phyloP scores from a whole-genome alignment of 2,113 vertebrate species.

The Microcebus lehilahytsara region DNA sequence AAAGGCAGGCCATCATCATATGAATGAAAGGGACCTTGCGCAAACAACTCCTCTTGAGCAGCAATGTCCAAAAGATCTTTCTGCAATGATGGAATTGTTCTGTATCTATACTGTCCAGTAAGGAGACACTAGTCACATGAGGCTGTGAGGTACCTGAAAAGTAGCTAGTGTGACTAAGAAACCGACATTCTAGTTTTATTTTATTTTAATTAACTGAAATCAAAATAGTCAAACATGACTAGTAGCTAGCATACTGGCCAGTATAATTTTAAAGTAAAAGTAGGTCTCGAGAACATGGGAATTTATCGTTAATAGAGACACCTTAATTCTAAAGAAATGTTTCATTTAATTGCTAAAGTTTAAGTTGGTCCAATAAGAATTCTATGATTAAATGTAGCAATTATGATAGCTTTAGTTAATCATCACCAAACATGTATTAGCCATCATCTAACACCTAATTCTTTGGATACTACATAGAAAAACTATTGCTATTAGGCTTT shows the following conservation, averaged over 20 bases:
- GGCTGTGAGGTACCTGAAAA: background rate
- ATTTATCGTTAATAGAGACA: background rate
- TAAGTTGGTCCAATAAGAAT: background rate
- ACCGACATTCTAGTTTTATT: background rate
- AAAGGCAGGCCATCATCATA: background rate
- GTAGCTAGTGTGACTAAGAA: background rate
- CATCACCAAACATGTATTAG: background rate
- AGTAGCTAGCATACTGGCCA: background rate
- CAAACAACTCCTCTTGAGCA: background rate
- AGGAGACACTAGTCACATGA: background rate
- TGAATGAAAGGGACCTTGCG: background rate
- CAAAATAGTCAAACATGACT: background rate
- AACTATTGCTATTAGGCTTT: background rate
- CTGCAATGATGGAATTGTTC: background rate
- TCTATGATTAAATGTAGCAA: background rate
- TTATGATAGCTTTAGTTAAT: background rate
- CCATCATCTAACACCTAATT: background rate
- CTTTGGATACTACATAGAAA: background rate
- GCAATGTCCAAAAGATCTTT: background rate
- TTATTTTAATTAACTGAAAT: constrained; percentile 5
- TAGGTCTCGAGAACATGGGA: background rate
- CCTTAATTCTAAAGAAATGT: background rate
- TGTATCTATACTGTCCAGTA: background rate
- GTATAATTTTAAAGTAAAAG: background rate
- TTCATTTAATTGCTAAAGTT: constrained; percentile 19